Percentiles rank a stretch among this genome's conserved stretches.
Evolutionary conservation across 1,140 invertebrate genomes (phyloP).

Genomic region (Solenopsis fugax): DNA sequence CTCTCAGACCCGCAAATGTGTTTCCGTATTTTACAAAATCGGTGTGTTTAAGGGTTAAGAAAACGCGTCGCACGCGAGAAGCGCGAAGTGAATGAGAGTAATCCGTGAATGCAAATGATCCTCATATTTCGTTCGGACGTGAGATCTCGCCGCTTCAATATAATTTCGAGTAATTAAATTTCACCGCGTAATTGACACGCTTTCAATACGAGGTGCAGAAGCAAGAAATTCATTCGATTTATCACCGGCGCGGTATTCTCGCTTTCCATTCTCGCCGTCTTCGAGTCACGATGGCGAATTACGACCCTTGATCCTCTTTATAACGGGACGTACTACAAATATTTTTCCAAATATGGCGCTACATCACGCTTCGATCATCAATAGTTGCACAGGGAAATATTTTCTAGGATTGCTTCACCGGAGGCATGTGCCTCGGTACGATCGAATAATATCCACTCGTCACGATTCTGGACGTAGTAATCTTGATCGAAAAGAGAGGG

Average conservation of each 20-base stretch:
- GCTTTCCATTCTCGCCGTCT: slow-evolving; percentile 28
- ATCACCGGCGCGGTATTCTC: slow-evolving; percentile 49
- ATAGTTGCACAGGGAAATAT: not conserved
- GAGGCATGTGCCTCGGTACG: not conserved
- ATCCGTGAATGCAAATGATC: slow-evolving; percentile 32
- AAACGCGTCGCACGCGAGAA: slow-evolving; percentile 2
- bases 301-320: slow-evolving; percentile 41
- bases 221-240: slow-evolving; percentile 55
- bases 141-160: slow-evolving; percentile 15
- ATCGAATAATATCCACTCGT: not conserved
- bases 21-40: no score
- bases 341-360: slow-evolving; percentile 22
- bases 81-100: not conserved
- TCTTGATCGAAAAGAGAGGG: not conserved
- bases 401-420: not conserved
- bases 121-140: not conserved
- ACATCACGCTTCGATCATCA: slow-evolving; percentile 1
- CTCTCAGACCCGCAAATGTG: no score
- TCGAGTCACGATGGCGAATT: slow-evolving; percentile 32
- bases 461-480: not conserved
- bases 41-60: no score
- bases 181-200: slow-evolving; percentile 41
- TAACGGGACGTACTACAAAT: slow-evolving; percentile 29
- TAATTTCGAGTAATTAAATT: slow-evolving; percentile 63
- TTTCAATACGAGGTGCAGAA: slow-evolving; percentile 9